Base-by-base conservation (phyloP, 2,113 vertebrate species). In the Amblyornis subalaris region DNA sequence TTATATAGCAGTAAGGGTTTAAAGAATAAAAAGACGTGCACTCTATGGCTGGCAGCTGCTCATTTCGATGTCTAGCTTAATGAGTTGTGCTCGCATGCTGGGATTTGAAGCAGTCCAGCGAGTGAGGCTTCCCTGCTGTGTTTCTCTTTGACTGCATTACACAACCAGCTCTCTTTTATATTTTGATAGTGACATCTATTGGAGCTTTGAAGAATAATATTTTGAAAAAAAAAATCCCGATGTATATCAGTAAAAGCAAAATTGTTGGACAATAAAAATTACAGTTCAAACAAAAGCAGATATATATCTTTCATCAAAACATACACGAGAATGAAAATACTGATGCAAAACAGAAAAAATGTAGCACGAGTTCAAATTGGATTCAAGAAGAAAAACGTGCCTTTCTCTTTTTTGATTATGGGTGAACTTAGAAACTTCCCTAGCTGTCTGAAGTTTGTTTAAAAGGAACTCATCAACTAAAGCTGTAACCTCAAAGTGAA, bases 161-260 rank as follows among this genome's bases (percentile, higher is more conserved):
- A 71, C 67, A 71, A 70, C 45, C 40, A 60, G 13, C 54, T 97
- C 94, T 85, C 82, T 98, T 98, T 98, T 95, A 95, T 95, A 97
- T 98, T 96, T 98, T 97, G 92, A 96, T 97, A 97, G 94, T 98
- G 98, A 98, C 98, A 98, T 98, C 98, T 98, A 97, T 98, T 97
- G 98, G 98, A 97, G 88, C 93, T 89, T 83, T 94, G 94, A 96
- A 95, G 96, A 96, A 97, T 93, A 94, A 71, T 74, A 48, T 47
- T 90, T 72, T 47, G 12, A 2, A 12, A 15, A 51, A 51, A 88
- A 91, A 77, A 45, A 29, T 31, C 28, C 10, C 44, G 33, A 45
- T 35, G 35, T 48, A 10, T 50, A 40, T 73, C 54, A 66, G 26
- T 55, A 47, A 64, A 84, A 71, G 29, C 57, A 91, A 79, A 69